Evolutionary conservation across 2,797 vertebrate genomes (phyloP).

Genomic region (Fundulus diaphanus): DNA sequence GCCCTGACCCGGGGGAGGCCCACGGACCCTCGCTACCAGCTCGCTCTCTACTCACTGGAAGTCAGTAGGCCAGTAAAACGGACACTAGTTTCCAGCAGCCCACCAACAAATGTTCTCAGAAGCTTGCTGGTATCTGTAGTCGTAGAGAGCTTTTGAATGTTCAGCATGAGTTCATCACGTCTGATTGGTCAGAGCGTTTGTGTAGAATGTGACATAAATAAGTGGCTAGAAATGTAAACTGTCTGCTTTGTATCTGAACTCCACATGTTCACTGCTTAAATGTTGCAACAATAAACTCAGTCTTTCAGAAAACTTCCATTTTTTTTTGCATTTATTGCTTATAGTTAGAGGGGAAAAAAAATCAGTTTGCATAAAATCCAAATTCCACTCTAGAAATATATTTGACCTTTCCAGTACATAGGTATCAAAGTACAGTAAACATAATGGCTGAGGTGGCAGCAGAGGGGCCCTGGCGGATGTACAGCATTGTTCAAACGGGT

Average conservation of each 20-base stretch:
- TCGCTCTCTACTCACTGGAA: too few relatives aligned
- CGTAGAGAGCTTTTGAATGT: neutral
- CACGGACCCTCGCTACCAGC: too few relatives aligned
- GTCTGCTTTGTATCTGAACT: neutral
- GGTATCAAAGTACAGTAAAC: constrained; percentile 95
- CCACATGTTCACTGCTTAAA: too few relatives aligned
- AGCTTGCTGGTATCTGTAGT: neutral
- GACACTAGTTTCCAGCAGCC: too few relatives aligned
- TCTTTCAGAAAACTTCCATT: neutral
- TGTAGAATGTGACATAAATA: neutral
- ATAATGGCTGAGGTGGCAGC: constrained; percentile 86
- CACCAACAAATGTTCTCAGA: too few relatives aligned
- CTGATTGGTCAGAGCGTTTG: neutral
- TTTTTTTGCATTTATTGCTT: constrained; percentile 90
- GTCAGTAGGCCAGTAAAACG: too few relatives aligned
- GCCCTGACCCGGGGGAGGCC: too few relatives aligned
- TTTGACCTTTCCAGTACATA: constrained; percentile 91
- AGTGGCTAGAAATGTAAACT: neutral
- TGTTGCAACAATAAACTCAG: neutral
- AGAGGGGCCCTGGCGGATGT: constrained; percentile 74
- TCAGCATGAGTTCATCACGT: neutral
- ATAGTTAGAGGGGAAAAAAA: constrained; percentile 87
- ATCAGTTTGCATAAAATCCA: constrained; percentile 91
- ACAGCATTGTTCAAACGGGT: constrained; percentile 79
- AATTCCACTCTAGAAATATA: constrained; percentile 93